Evolutionary conservation across 1,140 invertebrate genomes (phyloP), one percentile per base, ranked within the genome.

Genomic region (Lanistes nyassanus): DNA sequence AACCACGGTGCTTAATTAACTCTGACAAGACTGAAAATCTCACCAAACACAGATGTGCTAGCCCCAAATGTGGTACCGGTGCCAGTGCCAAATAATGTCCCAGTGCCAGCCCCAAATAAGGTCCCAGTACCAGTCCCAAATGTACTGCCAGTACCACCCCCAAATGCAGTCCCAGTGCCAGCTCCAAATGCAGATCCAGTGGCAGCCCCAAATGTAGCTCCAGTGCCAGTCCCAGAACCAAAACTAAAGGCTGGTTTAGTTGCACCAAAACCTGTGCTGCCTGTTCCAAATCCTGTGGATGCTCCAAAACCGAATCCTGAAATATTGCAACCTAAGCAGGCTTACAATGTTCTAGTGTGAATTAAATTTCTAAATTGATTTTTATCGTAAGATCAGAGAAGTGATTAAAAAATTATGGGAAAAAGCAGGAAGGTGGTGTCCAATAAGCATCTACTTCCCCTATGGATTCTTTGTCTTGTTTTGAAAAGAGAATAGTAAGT

Each of bases 241-340:
- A 79, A 79, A 34, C 81, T 78, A 78, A 85, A 84, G 58, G 90
- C 88, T 11, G 89, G 85, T 74, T 90, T 88, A 80, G 91, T 90
- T 23, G 88, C 74, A 16, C 92, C 92, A 88, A 93, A 92, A 56
- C 90, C 90, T 69, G 83, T 79, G 53, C 85, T 76, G 23, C 85
- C 80, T 62, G 82, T 78, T 37, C 78, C 78, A 76, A 79, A 77
- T 65, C 69, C 74, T 34, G 83, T 66, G n/a, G 75, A 67, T 55
- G 79, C 81, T 4, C 82, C 80, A 78, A 83, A 83, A 56, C 77
- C 77, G 78, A 78, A 78, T 23, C 76, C 75, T 76, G 75, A 34
- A 72, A 47, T n/a, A 42, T 7, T 29, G 21, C 31, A 71, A 53
- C 23, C 0, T 26, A 19, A 65, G n/a, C 16, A 26, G 6, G 29